These are phyloP conservation scores for Leptopilina myrica DNA, from an alignment of 2,888 invertebrate species.

Conservation along the genomic window DNA sequence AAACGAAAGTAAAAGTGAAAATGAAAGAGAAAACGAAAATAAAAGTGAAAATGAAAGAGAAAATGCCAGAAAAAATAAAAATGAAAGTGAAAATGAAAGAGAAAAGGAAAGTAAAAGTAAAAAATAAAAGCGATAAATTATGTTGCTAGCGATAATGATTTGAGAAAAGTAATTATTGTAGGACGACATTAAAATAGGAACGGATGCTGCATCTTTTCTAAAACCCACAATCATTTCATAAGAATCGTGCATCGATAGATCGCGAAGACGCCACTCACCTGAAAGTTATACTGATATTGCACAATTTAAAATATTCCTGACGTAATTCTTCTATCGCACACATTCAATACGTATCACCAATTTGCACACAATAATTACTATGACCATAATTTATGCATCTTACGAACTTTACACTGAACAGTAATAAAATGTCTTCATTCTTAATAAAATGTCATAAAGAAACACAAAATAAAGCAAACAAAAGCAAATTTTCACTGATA, in stretches of 20 bases:
- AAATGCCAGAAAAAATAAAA: no score
- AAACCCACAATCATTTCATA: constrained; percentile 29
- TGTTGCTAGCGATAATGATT: background rate
- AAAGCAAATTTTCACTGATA: background rate
- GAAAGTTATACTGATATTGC: constrained; percentile 25
- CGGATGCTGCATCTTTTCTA: constrained; percentile 19
- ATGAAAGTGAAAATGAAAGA: no score
- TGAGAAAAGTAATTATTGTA: background rate
- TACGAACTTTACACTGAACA: background rate
- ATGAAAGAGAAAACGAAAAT: no score
- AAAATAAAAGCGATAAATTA: no score
- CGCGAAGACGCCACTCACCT: constrained; percentile 17
- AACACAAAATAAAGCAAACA: no score
- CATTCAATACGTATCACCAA: background rate
- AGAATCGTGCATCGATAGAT: background rate
- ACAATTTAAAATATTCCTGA: constrained; percentile 29
- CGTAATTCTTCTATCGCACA: constrained; percentile 22
- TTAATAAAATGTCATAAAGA: background rate
- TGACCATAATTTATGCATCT: background rate
- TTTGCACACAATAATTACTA: constrained; percentile 24
- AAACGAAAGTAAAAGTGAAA: no score
- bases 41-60: no score
- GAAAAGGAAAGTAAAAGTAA: no score
- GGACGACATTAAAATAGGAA: constrained; percentile 5
- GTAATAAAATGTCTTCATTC: no score